Conservation (phyloP, 92 coral and sea anemone species). For the Parazoanthus darwini region DNA sequence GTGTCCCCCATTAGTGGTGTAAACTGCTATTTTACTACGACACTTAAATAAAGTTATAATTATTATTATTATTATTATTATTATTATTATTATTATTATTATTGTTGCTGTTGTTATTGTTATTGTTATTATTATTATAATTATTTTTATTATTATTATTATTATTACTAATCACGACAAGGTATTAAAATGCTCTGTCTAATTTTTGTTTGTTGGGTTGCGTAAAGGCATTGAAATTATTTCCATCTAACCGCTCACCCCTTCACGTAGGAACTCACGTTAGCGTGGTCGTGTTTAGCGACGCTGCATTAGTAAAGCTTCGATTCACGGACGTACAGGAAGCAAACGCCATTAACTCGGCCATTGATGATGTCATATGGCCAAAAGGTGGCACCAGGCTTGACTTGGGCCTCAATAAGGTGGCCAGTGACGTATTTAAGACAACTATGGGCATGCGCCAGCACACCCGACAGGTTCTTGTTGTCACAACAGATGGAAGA, state of each 20-base stretch:
- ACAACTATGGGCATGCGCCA: not conserved
- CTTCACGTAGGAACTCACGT: not conserved
- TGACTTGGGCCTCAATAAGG: not conserved
- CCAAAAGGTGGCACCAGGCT: not conserved
- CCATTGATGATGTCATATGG: not conserved
- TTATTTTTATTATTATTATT: too few species aligned
- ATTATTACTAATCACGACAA: too few species aligned
- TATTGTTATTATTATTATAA: too few species aligned
- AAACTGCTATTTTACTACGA: too few species aligned
- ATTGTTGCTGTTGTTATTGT: too few species aligned
- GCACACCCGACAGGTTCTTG: not conserved
- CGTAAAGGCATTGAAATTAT: not conserved
- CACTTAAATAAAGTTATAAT: too few species aligned
- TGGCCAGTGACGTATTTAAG: not conserved
- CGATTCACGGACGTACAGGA: not conserved
- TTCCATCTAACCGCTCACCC: not conserved
- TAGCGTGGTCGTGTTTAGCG: conserved; percentile 20
- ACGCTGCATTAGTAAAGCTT: not conserved
- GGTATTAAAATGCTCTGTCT: too few species aligned
- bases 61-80: too few species aligned
- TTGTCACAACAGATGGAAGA: conserved; percentile 1
- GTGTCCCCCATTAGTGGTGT: too few species aligned
- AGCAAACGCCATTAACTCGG: not conserved
- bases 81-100: too few species aligned
- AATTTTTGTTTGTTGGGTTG: too few species aligned